phyloP scores from a whole-genome alignment of 2,113 vertebrate species.

The Mormyrus lacerda region DNA sequence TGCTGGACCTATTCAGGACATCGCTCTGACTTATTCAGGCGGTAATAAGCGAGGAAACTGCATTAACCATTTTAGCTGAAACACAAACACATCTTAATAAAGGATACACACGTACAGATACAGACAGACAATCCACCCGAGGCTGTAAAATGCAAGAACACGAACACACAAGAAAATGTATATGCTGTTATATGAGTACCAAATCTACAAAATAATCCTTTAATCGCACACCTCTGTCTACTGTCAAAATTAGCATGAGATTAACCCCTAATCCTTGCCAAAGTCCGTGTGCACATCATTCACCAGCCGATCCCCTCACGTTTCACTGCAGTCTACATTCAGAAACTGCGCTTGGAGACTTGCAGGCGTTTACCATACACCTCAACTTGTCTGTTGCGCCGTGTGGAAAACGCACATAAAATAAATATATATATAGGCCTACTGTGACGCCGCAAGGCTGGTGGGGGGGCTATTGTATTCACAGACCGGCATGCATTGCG shows the following conservation, averaged over 20 bases:
- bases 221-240: conserved; percentile 10
- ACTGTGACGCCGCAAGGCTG: neutral
- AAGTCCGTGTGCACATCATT: neutral
- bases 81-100: neutral
- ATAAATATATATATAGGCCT: neutral
- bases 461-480: too few species aligned
- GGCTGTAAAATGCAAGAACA: neutral
- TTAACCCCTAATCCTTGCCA: conserved; percentile 13
- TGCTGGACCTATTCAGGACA: neutral
- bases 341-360: neutral
- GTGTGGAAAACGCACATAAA: neutral
- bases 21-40: neutral
- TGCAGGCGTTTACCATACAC: neutral
- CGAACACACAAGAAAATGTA: neutral
- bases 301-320: neutral
- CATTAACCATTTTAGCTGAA: neutral
- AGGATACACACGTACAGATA: neutral
- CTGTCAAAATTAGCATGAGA: neutral
- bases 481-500: neutral
- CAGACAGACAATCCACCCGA: neutral
- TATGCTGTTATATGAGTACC: neutral
- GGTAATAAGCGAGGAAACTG: neutral
- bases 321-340: neutral
- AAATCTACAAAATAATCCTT: conserved; percentile 17
- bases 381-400: neutral